A percentile compares a stretch with the other conserved stretches of the same genome.
These are phyloP conservation scores for Dasyornis broadbenti DNA, from an alignment of 2,113 vertebrate species.

Conservation along the genomic window DNA sequence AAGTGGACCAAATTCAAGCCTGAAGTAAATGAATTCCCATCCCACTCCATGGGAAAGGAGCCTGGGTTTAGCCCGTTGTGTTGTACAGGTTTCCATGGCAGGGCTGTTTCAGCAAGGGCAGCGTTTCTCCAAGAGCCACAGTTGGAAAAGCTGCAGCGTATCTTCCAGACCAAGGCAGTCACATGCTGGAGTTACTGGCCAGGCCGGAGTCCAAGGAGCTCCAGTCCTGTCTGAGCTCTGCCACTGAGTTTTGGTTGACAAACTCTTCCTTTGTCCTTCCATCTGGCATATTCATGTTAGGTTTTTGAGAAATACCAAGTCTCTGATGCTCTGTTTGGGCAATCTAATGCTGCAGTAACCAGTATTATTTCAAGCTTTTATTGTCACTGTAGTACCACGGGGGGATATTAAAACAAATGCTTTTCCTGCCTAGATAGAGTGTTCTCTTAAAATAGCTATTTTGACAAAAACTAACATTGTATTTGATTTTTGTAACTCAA, in stretches of 20 bases:
- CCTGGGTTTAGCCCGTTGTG: not conserved
- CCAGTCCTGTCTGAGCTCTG: not conserved
- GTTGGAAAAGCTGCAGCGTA: not conserved
- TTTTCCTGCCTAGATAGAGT: not conserved
- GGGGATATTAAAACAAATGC: not conserved
- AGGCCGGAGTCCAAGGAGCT: not conserved
- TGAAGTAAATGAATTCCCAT: not conserved
- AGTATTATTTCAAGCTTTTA: not conserved
- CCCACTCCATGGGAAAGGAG: not conserved
- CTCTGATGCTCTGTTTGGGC: not conserved
- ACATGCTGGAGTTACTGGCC: not conserved
- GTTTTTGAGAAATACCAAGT: conserved; percentile 3
- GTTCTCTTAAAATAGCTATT: not conserved
- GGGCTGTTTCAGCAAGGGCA: not conserved
- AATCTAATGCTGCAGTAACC: not conserved
- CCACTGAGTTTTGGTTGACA: not conserved
- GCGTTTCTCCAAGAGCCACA: not conserved
- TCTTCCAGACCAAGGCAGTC: not conserved
- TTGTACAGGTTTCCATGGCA: not conserved
- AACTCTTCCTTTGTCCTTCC: not conserved
- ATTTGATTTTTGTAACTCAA: not conserved
- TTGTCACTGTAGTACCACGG: not conserved
- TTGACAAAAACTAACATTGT: not conserved
- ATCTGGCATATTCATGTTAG: not conserved
- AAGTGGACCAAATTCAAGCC: not conserved